Percentiles rank a stretch among this genome's conserved stretches.
These are phyloP conservation scores for Halcyon badia DNA, from an alignment of 2,797 vertebrate genomes.

Conservation along the genomic window DNA sequence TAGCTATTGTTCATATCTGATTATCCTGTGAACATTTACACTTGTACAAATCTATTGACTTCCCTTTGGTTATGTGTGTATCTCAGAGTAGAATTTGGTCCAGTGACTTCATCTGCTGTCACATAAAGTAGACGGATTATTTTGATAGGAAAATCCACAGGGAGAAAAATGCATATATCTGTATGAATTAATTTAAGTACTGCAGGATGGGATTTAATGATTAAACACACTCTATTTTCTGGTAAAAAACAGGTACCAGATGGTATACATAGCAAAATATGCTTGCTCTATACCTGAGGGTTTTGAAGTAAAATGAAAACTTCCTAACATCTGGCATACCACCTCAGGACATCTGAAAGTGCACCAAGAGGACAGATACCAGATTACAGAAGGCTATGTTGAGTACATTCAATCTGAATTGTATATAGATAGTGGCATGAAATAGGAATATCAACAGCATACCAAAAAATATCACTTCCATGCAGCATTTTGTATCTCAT, in stretches of 20 bases:
- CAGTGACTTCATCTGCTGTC: neutral
- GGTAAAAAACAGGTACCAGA: conserved; percentile 50
- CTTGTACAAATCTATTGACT: neutral
- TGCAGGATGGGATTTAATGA: neutral
- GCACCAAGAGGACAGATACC: neutral
- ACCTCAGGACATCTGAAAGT: conserved; percentile 44
- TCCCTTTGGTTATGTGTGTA: neutral
- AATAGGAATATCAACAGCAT: neutral
- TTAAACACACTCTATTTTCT: conserved; percentile 1
- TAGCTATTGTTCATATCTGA: neutral
- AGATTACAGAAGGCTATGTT: neutral
- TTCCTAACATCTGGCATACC: conserved; percentile 37
- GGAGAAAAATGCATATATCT: neutral
- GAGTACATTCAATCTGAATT: neutral
- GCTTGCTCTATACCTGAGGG: conserved; percentile 14
- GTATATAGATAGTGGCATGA: neutral
- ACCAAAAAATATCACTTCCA: neutral
- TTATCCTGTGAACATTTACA: neutral
- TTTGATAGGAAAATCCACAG: conserved; percentile 10
- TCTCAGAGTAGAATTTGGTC: neutral
- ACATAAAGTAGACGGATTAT: neutral
- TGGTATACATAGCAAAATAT: conserved; percentile 13
- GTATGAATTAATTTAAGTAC: conserved; percentile 48
- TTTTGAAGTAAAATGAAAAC: conserved; percentile 48
- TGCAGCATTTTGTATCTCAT: conserved; percentile 13